Evolutionary conservation across 2,888 invertebrate genomes (phyloP), one percentile per base, ranked within the genome.

Genomic region (Malacosoma neustria): DNA sequence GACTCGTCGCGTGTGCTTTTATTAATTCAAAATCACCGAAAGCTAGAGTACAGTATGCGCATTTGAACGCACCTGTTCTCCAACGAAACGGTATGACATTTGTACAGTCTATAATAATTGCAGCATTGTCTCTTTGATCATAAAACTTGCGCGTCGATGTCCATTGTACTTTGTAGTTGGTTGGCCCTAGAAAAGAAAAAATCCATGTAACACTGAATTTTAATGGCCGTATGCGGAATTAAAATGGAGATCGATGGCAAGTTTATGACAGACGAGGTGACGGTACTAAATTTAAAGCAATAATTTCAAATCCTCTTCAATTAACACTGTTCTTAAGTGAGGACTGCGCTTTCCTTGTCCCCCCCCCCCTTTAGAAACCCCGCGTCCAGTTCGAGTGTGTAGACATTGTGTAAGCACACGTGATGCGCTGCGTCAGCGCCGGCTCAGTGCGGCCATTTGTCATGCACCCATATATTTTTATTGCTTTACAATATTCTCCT

Each of bases 11-110:
- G 40, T 84, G 84, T 1, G 51, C 52, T 35, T 61, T 64, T n/a
- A 84, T 45, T 2, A 59, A 62, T 14, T 46, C 55, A 38, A 81
- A 71, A 43, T 81, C 73, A 1, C 67, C 73, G 36, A 73, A 82
- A 0, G 65, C 57, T 29, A 56, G 52, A 0, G 73, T 52, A 41
- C 84, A 85, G 46, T 59, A 72, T 1, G 69, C 75, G 43, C 84
- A 85, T 22, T 60, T 59, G 45, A 79, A 85, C 2, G 61, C 46
- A 0, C 82, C 81, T 5, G 74, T 59, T 30, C 63, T 67, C 77
- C 77, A 81, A 42, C 80, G 64, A 54, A 85, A 85, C 1, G 84
- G 84, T 40, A 71, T 70, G 14, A 60, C 69, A 57, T 77, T 84
- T 29, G 82, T 80, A 54, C 57, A 73, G 53, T 79, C 72, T 40